Evolutionary conservation across 2,888 invertebrate species (phyloP).

Genomic region (Adelphocoris suturalis): DNA sequence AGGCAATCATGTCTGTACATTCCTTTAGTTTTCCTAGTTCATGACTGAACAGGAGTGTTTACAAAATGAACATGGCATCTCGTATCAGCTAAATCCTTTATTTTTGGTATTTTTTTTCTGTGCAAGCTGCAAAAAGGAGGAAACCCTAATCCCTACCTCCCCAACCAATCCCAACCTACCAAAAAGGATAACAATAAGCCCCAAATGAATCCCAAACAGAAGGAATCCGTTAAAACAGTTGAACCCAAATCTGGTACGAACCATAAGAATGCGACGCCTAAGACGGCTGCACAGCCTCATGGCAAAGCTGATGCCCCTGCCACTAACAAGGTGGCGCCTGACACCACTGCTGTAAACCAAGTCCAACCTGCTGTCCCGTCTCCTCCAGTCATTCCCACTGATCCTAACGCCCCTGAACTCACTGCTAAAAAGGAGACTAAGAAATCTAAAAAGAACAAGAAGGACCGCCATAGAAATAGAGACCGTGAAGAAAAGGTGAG

Average conservation of each 20-base stretch:
- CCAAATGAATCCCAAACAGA: conserved; percentile 36
- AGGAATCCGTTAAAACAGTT: background rate
- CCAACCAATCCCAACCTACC: conserved; percentile 52
- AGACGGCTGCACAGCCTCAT: background rate
- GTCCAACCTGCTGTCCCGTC: background rate
- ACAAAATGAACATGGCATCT: too few relatives aligned
- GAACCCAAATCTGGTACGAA: background rate
- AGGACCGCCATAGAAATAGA: conserved; percentile 70
- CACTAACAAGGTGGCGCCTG: background rate
- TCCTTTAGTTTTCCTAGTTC: too few relatives aligned
- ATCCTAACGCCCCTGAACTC: conserved; percentile 17
- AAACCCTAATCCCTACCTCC: conserved; percentile 56
- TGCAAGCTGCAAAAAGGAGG: conserved; percentile 74
- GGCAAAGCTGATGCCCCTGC: conserved; percentile 5
- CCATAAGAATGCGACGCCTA: background rate
- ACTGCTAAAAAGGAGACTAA: conserved; percentile 70
- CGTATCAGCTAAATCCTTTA: background rate
- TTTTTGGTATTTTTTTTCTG: conserved; percentile 55
- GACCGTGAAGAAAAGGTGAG: conserved; percentile 60
- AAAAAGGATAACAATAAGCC: conserved; percentile 34
- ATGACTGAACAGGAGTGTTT: too few relatives aligned
- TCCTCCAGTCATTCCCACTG: conserved; percentile 22
- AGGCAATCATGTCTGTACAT: too few relatives aligned
- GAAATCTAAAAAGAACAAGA: conserved; percentile 69
- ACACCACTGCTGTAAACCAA: background rate